A percentile compares a stretch with the other conserved stretches of the same genome.
Conservation (phyloP, 2,888 invertebrate species). For the Chaetoderma sp. region DNA sequence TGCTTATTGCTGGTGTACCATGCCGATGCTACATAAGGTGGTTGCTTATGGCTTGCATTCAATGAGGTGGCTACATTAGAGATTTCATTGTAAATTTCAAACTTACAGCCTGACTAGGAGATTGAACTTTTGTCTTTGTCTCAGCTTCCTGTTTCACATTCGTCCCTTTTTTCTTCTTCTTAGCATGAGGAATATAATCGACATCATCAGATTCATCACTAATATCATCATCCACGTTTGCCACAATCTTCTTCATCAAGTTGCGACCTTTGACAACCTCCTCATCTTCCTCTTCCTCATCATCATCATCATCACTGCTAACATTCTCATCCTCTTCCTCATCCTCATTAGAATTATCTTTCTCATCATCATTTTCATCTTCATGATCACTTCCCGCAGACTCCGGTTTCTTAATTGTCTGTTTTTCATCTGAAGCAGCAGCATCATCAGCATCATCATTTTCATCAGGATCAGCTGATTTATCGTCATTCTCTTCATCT, state of each 20-base stretch:
- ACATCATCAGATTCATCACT: slow-evolving; percentile 53
- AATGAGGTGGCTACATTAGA: too few species aligned
- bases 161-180: slow-evolving; percentile 37
- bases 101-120: background rate
- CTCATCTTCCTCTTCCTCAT: slow-evolving; percentile 26
- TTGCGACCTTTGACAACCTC: slow-evolving; percentile 9
- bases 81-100: too few species aligned
- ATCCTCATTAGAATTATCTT: slow-evolving; percentile 65
- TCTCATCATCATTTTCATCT: slow-evolving; percentile 35
- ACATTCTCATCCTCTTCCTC: slow-evolving; percentile 84
- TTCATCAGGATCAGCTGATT: slow-evolving; percentile 35
- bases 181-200: slow-evolving; percentile 51
- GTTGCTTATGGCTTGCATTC: too few species aligned
- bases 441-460: slow-evolving; percentile 34
- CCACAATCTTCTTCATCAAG: slow-evolving; percentile 11
- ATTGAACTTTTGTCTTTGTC: slow-evolving; percentile 18
- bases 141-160: too few species aligned
- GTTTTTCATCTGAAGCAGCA: slow-evolving; percentile 25
- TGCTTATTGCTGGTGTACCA: too few species aligned
- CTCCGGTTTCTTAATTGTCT: slow-evolving; percentile 9
- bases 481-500: slow-evolving; percentile 37
- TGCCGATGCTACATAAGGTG: too few species aligned
- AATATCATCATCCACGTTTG: too few species aligned
- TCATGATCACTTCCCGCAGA: slow-evolving; percentile 25
- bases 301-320: too few species aligned